Evolutionary conservation across 2,797 vertebrate genomes (phyloP).

Genomic region (Aldrovandia affinis): DNA sequence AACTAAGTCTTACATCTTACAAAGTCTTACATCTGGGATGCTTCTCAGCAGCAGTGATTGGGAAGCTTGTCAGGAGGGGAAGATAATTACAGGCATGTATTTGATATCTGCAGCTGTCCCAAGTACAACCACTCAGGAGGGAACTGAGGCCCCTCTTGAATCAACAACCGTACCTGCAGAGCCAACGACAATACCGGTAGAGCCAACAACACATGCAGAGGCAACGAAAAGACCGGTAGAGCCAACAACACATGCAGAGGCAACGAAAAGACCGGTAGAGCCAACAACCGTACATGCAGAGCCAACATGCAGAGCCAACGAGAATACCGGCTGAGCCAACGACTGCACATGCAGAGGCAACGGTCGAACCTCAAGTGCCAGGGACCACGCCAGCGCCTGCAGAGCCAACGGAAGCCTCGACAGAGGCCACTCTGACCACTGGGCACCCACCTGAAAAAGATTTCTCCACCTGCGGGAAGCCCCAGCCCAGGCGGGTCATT

Average conservation of each 20-base stretch:
- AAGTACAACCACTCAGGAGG: no score
- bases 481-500: conserved; percentile 60
- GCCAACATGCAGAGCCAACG: not conserved
- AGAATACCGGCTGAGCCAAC: not conserved
- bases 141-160: no score
- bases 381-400: not conserved
- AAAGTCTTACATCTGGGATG: no score
- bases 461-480: conserved; percentile 73
- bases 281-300: not conserved
- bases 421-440: not conserved
- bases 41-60: no score
- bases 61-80: no score
- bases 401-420: not conserved
- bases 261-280: not conserved
- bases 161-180: conserved; percentile 29
- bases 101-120: not conserved
- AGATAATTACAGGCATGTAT: no score
- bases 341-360: not conserved
- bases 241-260: not conserved
- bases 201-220: conserved; percentile 26
- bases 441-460: not conserved
- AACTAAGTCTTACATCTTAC: no score
- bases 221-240: not conserved
- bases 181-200: not conserved
- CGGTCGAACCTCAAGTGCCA: not conserved